Evolutionary conservation across 2,888 invertebrate genomes (phyloP), one percentile per base, ranked within the genome.

Genomic region (Desoria tigrina): DNA sequence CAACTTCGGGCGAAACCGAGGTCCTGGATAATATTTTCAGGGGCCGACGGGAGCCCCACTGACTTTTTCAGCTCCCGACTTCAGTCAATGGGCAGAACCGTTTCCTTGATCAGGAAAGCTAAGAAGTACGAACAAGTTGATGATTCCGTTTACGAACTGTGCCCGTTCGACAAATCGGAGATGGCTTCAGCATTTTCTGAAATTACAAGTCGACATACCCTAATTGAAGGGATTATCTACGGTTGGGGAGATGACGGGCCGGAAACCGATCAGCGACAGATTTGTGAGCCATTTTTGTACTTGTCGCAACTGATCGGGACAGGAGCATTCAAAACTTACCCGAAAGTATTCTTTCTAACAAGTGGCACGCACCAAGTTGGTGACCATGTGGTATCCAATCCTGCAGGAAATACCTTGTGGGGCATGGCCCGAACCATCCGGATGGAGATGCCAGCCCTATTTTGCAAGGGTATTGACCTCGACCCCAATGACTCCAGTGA

Each of bases 371-470:
- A 55, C 23, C 9, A 26, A 21, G 27, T 63, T 2, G 66, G 66
- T 0, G 66, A 66, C n/a, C 49, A 58, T 21, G 21, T 53, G 3
- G 51, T 37, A 1, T 24, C 23, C 32, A 63, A 63, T 28, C 66
- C 66, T 2, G 23, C 62, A 1, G 27, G 18, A 28, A 58, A 59
- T 1, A 66, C 63, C 2, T 14, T 63, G 21, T 27, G 62, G 23
- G 66, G 59, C 18, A 55, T 66, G 28, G 23, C 59, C 11, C 50
- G 51, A 60, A 51, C 57, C 27, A 39, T 63, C 27, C 14, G 26
- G 1, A 66, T 49, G 55, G 66, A 66, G 23, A 42, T 59, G 2
- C 32, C 32, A 16, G 60, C 58, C 45, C 14, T 66, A n/a, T 54
- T 9, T n/a, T 21, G 37, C 27, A 28, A 42, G 2, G 49, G 54